A percentile compares a stretch with the other conserved stretches of the same genome.
phyloP scores from a whole-genome alignment of 2,888 invertebrate genomes.

The Scelioninae gen. 1 region DNA sequence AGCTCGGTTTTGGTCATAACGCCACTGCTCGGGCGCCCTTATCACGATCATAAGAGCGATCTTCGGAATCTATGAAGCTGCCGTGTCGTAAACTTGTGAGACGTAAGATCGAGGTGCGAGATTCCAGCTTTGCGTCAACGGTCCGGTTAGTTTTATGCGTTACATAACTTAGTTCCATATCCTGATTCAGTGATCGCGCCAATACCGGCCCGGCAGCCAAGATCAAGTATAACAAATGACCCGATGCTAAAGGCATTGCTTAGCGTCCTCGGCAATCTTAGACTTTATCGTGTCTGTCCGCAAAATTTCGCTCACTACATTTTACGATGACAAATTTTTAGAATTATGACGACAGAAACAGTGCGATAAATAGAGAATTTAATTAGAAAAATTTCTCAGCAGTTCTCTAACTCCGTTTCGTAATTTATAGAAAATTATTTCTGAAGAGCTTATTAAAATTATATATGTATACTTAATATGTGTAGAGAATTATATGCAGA shows the following conservation, averaged over 20 bases:
- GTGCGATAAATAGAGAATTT: too few species aligned
- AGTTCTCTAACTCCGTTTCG: too few species aligned
- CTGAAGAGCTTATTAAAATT: too few species aligned
- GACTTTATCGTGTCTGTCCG: too few species aligned
- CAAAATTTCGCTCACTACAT: too few species aligned
- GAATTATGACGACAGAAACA: too few species aligned
- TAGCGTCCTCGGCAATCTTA: too few species aligned
- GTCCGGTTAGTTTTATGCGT: slow-evolving; percentile 67
- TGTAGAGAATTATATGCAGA: too few species aligned
- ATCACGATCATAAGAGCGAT: slow-evolving; percentile 59
- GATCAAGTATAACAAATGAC: slow-evolving; percentile 64
- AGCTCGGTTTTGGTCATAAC: slow-evolving; percentile 59
- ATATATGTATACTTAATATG: too few species aligned
- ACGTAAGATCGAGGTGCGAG: slow-evolving; percentile 57
- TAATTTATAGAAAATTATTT: too few species aligned
- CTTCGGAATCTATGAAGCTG: slow-evolving; percentile 62
- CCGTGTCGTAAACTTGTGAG: slow-evolving; percentile 49
- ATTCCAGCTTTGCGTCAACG: slow-evolving; percentile 67
- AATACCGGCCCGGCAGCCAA: slow-evolving; percentile 45
- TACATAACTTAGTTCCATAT: slow-evolving; percentile 68
- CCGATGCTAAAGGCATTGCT: slow-evolving; percentile 58
- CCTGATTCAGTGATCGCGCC: slow-evolving; percentile 67
- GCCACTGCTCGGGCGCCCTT: slow-evolving; percentile 30
- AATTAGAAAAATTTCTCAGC: too few species aligned
- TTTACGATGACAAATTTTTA: too few species aligned